Percentiles rank a stretch among this genome's conserved stretches.
phyloP scores from a whole-genome alignment of 1,140 invertebrate species.

The Drosophila hydei region DNA sequence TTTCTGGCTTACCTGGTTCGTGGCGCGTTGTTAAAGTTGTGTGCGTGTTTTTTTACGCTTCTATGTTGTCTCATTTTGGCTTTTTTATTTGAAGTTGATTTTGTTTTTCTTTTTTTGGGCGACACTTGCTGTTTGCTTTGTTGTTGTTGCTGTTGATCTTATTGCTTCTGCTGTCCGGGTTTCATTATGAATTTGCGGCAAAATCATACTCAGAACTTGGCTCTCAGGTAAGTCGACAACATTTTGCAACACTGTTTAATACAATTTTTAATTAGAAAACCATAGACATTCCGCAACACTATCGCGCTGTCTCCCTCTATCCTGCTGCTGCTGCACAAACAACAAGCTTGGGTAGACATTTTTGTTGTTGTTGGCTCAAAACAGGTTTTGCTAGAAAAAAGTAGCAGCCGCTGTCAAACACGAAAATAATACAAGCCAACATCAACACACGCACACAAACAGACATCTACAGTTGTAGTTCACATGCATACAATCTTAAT shows the following conservation, averaged over 20 bases:
- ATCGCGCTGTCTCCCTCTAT: slow-evolving; percentile 1
- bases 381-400: slow-evolving; percentile 68
- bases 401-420: slow-evolving; percentile 60
- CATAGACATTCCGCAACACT: slow-evolving; percentile 22
- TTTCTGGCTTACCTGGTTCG: slow-evolving; percentile 33
- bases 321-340: no score
- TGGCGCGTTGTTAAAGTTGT: slow-evolving; percentile 25
- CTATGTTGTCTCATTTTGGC: no score
- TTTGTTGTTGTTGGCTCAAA: slow-evolving; percentile 52
- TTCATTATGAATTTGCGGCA: no score
- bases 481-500: slow-evolving; percentile 46
- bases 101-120: background rate
- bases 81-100: background rate
- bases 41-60: slow-evolving; percentile 7
- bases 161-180: no score
- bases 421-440: slow-evolving; percentile 40
- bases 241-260: slow-evolving; percentile 16
- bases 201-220: slow-evolving; percentile 4
- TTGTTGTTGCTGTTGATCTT: slow-evolving; percentile 22
- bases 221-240: slow-evolving; percentile 21
- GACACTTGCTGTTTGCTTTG: slow-evolving; percentile 21
- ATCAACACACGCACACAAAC: slow-evolving; percentile 15
- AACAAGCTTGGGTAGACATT: slow-evolving; percentile 40
- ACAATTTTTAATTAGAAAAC: slow-evolving; percentile 27
- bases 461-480: slow-evolving; percentile 19